Evolutionary conservation across 2,797 vertebrate genomes (phyloP).

Genomic region (Cyprinodon diabolis): DNA sequence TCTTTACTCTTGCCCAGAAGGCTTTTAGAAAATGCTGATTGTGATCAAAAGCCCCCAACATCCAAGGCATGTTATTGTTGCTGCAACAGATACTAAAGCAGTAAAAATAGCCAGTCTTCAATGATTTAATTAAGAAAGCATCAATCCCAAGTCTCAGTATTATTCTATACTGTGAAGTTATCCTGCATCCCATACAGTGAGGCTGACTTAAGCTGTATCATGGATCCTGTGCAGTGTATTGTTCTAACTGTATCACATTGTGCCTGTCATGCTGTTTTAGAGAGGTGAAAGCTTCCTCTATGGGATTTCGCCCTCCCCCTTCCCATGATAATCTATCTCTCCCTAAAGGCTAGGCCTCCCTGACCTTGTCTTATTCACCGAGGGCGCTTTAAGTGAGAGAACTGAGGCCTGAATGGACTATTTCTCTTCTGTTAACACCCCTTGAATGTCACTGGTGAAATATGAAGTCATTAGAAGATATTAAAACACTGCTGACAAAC

Average conservation of each 20-base stretch:
- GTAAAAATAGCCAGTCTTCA: constrained; percentile 20
- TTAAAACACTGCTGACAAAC: constrained; percentile 99
- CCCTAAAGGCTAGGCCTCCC: constrained; percentile 77
- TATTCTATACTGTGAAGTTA: constrained; percentile 50
- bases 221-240: constrained; percentile 74
- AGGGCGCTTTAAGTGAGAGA: constrained; percentile 77
- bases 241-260: constrained; percentile 82
- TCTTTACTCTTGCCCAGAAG: constrained; percentile 72
- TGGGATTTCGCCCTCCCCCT: constrained; percentile 73
- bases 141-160: constrained; percentile 44
- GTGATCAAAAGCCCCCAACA: constrained; percentile 43
- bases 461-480: constrained; percentile 99
- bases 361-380: constrained; percentile 79
- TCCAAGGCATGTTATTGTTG: constrained; percentile 16
- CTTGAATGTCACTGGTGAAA: constrained; percentile 99
- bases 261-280: constrained; percentile 81
- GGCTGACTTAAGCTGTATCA: constrained; percentile 64
- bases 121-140: constrained; percentile 26
- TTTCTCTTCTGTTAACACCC: constrained; percentile 97
- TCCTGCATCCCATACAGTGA: constrained; percentile 61
- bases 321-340: constrained; percentile 78
- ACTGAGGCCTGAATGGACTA: constrained; percentile 92
- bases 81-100: background rate
- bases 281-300: constrained; percentile 75
- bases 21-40: constrained; percentile 72